Evolutionary conservation across 2,797 vertebrate species (phyloP).

Genomic region (Tenualosa ilisha): DNA sequence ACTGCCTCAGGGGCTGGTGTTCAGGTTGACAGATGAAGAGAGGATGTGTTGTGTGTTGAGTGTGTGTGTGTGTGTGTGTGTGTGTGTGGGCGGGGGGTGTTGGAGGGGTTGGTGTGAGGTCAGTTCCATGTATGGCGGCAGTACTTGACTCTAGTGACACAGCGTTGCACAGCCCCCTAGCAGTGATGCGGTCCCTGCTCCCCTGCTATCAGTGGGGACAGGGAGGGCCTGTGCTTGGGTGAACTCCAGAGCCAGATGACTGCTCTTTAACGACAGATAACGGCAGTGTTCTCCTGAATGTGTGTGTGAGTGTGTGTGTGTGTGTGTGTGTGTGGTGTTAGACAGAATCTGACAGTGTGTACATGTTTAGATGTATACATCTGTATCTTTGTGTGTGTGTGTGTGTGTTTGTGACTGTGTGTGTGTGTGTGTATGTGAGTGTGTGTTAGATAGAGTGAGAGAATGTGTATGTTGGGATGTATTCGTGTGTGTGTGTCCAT

Average conservation of each 20-base stretch:
- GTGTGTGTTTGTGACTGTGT: background rate
- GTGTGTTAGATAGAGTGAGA: background rate
- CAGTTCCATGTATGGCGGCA: conserved; percentile 72
- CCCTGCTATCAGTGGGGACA: conserved; percentile 64
- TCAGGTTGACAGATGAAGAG: conserved; percentile 14
- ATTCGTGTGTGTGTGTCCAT: conserved; percentile 33
- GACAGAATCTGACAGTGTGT: conserved; percentile 2
- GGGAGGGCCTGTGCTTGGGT: background rate
- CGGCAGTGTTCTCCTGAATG: conserved; percentile 33
- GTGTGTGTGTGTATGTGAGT: background rate
- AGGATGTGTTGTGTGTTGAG: background rate
- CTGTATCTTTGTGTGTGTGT: conserved; percentile 11
- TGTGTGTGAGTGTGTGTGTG: conserved; percentile 25
- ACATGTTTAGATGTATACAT: conserved; percentile 16
- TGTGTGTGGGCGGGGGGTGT: background rate
- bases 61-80: conserved; percentile 10
- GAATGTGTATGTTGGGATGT: background rate
- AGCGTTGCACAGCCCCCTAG: conserved; percentile 49
- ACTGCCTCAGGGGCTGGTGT: background rate
- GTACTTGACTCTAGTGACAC: conserved; percentile 70
- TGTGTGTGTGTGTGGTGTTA: conserved; percentile 29
- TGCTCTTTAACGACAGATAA: conserved; percentile 43
- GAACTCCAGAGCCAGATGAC: conserved; percentile 27
- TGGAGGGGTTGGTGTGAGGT: conserved; percentile 58
- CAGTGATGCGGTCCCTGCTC: conserved; percentile 59